A percentile compares a stretch with the other conserved stretches of the same genome.
Conservation (phyloP, 1,140 invertebrate species). For the Conus betulinus region DNA sequence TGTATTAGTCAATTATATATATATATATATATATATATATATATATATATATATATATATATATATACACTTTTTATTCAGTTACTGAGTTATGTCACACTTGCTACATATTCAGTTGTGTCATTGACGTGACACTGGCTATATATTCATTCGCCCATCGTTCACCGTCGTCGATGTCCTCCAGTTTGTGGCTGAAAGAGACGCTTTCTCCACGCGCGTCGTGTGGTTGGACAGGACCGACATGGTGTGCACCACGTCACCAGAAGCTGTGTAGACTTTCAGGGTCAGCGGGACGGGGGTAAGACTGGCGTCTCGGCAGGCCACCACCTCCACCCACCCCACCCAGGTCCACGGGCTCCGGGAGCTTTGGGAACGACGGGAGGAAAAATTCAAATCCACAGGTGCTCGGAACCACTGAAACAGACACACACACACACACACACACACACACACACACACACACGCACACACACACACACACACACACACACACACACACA, state of each 20-base stretch:
- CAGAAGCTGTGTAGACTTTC: not conserved
- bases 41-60: no score
- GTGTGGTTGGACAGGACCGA: not conserved
- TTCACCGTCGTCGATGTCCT: not conserved
- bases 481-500: not conserved
- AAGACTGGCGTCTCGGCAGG: not conserved
- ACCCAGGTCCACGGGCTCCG: not conserved
- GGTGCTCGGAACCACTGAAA: constrained; percentile 2
- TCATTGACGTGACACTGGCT: no score
- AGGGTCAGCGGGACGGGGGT: not conserved
- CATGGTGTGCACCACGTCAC: not conserved
- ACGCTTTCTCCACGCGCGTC: not conserved
- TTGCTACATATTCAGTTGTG: no score
- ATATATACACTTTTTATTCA: no score
- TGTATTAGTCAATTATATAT: no score
- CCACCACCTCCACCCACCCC: constrained; percentile 17
- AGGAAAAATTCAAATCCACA: constrained; percentile 13
- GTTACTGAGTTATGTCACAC: no score
- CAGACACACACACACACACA: not conserved
- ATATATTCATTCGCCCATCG: no score
- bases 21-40: no score
- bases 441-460: not conserved
- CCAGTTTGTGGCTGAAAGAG: not conserved
- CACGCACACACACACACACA: not conserved
- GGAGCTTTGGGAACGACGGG: not conserved